Evolutionary conservation across 2,113 vertebrate species (phyloP).

Genomic region (Drymodes brunneopygia): DNA sequence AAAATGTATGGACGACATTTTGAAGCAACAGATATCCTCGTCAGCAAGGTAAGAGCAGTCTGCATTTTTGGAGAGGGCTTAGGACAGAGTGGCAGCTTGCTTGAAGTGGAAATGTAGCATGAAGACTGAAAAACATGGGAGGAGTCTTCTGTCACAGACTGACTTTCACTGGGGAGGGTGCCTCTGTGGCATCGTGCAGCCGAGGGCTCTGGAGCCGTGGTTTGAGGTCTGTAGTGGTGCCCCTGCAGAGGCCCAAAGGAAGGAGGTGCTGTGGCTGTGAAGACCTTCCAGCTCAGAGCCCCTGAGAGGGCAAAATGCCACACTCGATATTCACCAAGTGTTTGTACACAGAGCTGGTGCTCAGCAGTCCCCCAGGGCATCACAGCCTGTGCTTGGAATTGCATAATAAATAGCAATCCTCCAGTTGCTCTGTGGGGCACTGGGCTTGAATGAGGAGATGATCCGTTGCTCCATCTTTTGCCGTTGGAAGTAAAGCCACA

Average conservation of each 20-base stretch:
- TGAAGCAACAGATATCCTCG: conserved; percentile 91
- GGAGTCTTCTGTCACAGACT: neutral
- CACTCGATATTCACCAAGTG: fast-evolving
- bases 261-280: neutral
- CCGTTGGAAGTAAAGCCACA: neutral
- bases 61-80: neutral
- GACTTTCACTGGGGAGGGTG: fast-evolving
- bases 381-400: neutral
- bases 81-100: neutral
- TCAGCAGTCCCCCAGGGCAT: neutral
- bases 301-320: neutral
- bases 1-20: conserved; percentile 99
- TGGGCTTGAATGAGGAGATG: neutral
- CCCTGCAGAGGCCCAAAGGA: neutral
- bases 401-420: neutral
- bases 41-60: conserved; percentile 85
- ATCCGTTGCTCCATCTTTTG: neutral
- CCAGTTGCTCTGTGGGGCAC: neutral
- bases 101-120: neutral
- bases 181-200: fast-evolving
- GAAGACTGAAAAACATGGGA: neutral
- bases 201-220: fast-evolving
- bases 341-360: neutral
- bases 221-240: neutral
- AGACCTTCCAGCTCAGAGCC: neutral